Evolutionary conservation across 2,797 vertebrate genomes (phyloP).

Genomic region (Gorsachius magnificus): DNA sequence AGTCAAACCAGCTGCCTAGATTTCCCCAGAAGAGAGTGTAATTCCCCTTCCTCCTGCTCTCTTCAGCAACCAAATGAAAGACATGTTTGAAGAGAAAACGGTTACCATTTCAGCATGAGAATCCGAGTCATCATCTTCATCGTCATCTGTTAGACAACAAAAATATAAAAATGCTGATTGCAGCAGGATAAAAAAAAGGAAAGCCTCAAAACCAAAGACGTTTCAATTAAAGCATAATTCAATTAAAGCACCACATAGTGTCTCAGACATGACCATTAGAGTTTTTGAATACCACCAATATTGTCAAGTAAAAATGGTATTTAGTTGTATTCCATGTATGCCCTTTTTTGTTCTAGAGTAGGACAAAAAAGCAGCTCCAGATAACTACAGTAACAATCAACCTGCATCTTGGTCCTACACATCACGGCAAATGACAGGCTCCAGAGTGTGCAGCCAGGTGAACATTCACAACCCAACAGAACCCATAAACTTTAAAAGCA

Average conservation of each 20-base stretch:
- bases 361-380: neutral
- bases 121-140: neutral
- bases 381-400: neutral
- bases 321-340: fast-evolving
- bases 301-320: fast-evolving
- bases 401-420: too few species aligned
- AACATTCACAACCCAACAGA: neutral
- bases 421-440: fast-evolving
- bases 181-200: neutral
- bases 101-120: constrained; percentile 47
- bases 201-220: neutral
- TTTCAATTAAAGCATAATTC: neutral
- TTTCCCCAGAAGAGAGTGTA: neutral
- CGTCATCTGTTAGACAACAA: constrained; percentile 41
- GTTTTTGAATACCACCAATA: neutral
- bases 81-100: neutral
- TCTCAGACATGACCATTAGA: fast-evolving
- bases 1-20: neutral
- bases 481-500: neutral
- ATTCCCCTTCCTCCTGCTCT: neutral
- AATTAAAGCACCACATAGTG: neutral
- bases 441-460: fast-evolving
- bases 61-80: neutral
- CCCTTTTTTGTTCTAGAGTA: neutral
- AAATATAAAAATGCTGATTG: neutral